Evolutionary conservation across 2,797 vertebrate genomes (phyloP), one percentile per base, ranked within the genome.

Genomic region (Protosalanx chinensis): DNA sequence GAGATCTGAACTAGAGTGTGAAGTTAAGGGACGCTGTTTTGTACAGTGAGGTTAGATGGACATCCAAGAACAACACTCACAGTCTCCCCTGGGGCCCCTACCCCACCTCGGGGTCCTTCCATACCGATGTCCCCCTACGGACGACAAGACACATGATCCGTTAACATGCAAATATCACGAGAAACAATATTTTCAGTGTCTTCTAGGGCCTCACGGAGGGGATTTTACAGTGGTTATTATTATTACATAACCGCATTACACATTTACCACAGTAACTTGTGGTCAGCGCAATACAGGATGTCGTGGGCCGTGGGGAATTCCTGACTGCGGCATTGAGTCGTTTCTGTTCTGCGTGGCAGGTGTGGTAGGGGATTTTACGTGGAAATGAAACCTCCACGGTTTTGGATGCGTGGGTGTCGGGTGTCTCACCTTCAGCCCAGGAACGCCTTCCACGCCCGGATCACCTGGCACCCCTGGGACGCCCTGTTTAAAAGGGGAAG

Each of bases 61-160:
- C 29, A 30, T 15, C 8, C 16, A 41, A 12, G 3, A 12, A 29
- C 46, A 71, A 57, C 86, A 79, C 90, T 89, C 83, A 93, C 93
- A 67, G 74, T 83, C 64, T 89, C 82, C 76, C 92, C 93, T 29
- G 66, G n/a, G 53, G 51, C 61, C 6, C 92, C 93, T 5, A 88
- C 90, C 81, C 87, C 90, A 70, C 93, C 93, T 1, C 70, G 85
- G 0, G 93, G 88, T 29, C 93, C 93, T 12, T 86, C 83, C 76
- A 93, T 84, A 4, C 92, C 92, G 1, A 79, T 0, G 33, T 88
- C 87, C 0, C 93, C 93, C 93, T 94, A 84, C 1, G 6, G 41
- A 76, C 16, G 72, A 51, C 3, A 6, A 68, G 4, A 75, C 27
- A 76, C 13, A 62, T 13, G 5, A 46, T 46, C 41, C 8, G 41